Percentiles rank a stretch among this genome's conserved stretches.
Conservation (phyloP, 2,113 vertebrate genomes). For the Corythornis vintsioides region DNA sequence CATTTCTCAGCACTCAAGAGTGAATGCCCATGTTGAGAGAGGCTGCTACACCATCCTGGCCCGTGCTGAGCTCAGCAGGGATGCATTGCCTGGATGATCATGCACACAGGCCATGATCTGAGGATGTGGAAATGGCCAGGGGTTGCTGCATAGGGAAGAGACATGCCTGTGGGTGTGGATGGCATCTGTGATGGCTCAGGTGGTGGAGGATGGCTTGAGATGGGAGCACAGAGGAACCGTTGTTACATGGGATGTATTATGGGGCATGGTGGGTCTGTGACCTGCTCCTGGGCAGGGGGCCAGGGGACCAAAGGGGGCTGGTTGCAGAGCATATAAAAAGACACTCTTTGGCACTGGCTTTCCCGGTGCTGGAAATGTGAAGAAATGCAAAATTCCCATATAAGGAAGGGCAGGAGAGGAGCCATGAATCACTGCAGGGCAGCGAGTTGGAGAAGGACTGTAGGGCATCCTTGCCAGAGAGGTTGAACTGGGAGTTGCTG, state of each 20-base stretch:
- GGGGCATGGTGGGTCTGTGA: not conserved
- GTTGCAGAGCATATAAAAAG: not conserved
- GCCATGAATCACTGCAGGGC: not conserved
- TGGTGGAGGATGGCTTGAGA: no score
- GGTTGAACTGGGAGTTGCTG: not conserved
- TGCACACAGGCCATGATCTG: accelerated
- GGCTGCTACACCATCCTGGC: not conserved
- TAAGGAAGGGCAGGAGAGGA: not conserved
- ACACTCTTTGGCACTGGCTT: not conserved
- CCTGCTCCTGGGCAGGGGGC: no score
- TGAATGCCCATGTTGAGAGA: not conserved
- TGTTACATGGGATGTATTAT: not conserved
- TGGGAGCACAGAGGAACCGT: not conserved
- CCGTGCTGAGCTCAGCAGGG: not conserved
- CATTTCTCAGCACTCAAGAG: not conserved
- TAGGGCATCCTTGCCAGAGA: not conserved
- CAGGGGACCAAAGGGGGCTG: accelerated
- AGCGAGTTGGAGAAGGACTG: not conserved
- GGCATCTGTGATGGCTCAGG: not conserved
- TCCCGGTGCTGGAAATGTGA: not conserved
- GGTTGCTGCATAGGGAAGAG: not conserved
- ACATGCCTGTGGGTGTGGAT: not conserved
- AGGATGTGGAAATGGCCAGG: not conserved
- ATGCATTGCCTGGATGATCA: not conserved
- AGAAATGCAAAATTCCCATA: not conserved